Evolutionary conservation across 2,888 invertebrate genomes (phyloP).

Genomic region (Orthosia gracilis): DNA sequence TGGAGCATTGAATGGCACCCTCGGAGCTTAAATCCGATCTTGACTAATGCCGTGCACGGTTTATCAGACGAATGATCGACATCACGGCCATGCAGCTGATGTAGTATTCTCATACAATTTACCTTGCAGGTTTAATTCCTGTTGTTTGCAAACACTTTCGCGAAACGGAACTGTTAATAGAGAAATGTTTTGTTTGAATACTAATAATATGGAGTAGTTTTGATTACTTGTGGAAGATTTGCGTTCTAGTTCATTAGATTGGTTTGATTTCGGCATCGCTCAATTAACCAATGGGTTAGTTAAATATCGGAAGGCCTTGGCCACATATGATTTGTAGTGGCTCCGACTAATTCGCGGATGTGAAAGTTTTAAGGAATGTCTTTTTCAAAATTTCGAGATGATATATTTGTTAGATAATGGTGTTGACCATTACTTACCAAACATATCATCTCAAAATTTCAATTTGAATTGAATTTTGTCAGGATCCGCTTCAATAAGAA

Average conservation of each 20-base stretch:
- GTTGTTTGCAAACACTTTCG: slow-evolving; percentile 43
- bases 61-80: slow-evolving; percentile 7
- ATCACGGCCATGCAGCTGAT: slow-evolving; percentile 2
- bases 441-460: too few relatives aligned
- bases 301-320: too few relatives aligned
- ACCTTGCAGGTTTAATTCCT: slow-evolving; percentile 25
- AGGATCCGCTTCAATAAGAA: too few relatives aligned
- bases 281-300: neutral
- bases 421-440: too few relatives aligned
- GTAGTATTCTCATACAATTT: slow-evolving; percentile 9
- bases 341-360: neutral
- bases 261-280: slow-evolving; percentile 16
- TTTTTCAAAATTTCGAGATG: neutral
- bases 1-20: neutral
- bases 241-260: slow-evolving; percentile 18
- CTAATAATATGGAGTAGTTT: slow-evolving; percentile 25
- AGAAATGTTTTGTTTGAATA: slow-evolving; percentile 39
- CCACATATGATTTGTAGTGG: neutral
- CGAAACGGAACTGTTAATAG: slow-evolving; percentile 24
- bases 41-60: neutral
- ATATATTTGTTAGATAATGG: neutral
- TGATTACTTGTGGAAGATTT: slow-evolving; percentile 21
- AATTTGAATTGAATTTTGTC: too few relatives aligned
- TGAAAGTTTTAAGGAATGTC: neutral
- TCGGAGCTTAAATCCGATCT: slow-evolving; percentile 5